These are phyloP conservation scores for Drosophila demipolita DNA, from an alignment of 2,888 invertebrate species.

Conservation along the genomic window DNA sequence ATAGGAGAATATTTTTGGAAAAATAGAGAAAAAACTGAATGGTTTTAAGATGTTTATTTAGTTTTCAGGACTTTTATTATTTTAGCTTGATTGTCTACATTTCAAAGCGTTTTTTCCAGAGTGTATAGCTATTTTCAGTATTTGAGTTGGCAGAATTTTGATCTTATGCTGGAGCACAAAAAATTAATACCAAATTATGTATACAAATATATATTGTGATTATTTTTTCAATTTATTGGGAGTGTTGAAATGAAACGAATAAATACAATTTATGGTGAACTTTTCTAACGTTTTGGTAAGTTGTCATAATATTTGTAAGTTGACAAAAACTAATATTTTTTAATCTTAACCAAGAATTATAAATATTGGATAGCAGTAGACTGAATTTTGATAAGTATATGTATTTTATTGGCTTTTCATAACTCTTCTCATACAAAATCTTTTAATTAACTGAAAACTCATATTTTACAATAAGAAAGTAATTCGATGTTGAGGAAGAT, in stretches of 20 bases:
- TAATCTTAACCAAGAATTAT: not conserved
- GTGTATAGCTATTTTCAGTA: not conserved
- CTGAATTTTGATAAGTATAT: no score
- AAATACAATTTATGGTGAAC: not conserved
- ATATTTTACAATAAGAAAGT: not conserved
- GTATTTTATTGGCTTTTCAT: not conserved
- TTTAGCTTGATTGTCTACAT: not conserved
- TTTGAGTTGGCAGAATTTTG: not conserved
- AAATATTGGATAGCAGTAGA: not conserved
- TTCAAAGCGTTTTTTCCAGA: not conserved
- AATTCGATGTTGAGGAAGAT: not conserved
- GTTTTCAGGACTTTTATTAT: not conserved
- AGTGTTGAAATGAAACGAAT: not conserved
- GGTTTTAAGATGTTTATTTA: not conserved
- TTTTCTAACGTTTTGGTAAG: not conserved
- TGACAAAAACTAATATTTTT: not conserved
- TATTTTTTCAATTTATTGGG: not conserved
- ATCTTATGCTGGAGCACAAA: not conserved
- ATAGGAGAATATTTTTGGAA: not conserved
- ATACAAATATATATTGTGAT: not conserved
- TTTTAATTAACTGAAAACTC: rapidly evolving
- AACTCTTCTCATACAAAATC: not conserved
- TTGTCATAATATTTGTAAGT: not conserved
- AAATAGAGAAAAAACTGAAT: not conserved
- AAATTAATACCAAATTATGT: not conserved